Base-by-base conservation (phyloP, 1,140 invertebrate genomes). In the Tetramorium simillimum region DNA sequence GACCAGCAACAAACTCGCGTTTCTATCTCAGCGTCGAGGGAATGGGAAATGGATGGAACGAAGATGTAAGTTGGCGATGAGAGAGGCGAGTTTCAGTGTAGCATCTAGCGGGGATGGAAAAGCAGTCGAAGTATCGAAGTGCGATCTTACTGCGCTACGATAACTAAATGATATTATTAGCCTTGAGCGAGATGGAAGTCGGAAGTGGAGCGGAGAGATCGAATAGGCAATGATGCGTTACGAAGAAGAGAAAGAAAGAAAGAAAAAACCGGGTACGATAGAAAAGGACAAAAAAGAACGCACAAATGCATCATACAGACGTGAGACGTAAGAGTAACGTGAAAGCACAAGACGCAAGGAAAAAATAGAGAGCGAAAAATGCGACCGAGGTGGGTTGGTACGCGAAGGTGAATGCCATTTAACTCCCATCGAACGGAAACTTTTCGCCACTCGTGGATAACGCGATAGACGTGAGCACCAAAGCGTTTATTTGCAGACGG, bases 401-500 rank as follows among this genome's bases (percentile, higher is more conserved):
- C 37, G 72, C 16, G 40, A 28, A 60, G 60, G 82, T 77, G 76
- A 89, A 77, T 86, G 87, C 89, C 90, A 92, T 92, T 93, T 92
- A 90, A 92, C 88, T 90, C 84, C 65, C 88, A 77, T 63, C 85
- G 88, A 91, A 82, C 58, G 88, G 87, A 93, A 93, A 92, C 82
- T 91, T 92, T 88, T 69, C 77, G 53, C 65, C 56, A 65, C 43
- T 56, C 43, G 51, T 33, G 86, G 85, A 87, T 92, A 92, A 92
- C 88, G 88, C 89, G 87, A 93, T 93, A 92, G 88, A 92, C 91
- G 89, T 88, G 86, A 72, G 76, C 91, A 91, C 80, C 86, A 56
- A 65, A 92, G 88, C 92, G 88, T 93, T 93, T 92, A 92, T 93
- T 92, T 93, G 86, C 89, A 88, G 87, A 91, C 85, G 76, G 75